Percentiles rank a stretch among this genome's conserved stretches.
These are phyloP conservation scores for Chelonoidis abingdonii DNA, from an alignment of 2,113 vertebrate species.

Conservation along the genomic window DNA sequence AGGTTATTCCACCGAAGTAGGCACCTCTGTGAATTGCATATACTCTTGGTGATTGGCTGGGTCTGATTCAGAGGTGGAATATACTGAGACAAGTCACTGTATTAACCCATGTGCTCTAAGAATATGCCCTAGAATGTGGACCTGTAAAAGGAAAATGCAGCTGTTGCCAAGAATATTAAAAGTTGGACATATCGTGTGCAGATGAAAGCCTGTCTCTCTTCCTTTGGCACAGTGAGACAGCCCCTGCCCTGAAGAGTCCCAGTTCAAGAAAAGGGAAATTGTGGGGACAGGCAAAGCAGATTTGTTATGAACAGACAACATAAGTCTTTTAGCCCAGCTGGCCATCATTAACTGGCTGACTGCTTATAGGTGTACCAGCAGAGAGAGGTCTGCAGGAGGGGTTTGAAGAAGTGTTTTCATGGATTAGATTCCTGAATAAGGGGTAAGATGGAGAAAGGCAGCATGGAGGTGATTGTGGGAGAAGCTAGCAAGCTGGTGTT, in stretches of 20 bases:
- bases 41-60: neutral
- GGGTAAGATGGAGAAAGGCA: too few relatives aligned
- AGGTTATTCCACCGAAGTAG: neutral
- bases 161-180: conserved; percentile 38
- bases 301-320: too few relatives aligned
- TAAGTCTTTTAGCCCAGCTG: too few relatives aligned
- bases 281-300: neutral
- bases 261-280: neutral
- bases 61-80: neutral
- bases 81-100: neutral
- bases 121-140: neutral
- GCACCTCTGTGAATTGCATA: neutral
- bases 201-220: neutral
- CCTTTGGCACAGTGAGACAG: neutral
- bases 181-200: neutral
- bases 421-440: too few relatives aligned
- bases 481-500: too few relatives aligned
- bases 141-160: neutral
- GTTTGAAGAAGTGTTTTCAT: too few relatives aligned
- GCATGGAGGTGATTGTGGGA: too few relatives aligned
- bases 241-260: too few relatives aligned
- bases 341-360: too few relatives aligned
- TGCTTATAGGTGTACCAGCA: too few relatives aligned
- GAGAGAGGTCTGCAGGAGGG: too few relatives aligned
- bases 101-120: neutral